Evolutionary conservation across 2,113 vertebrate genomes (phyloP).

Genomic region (Myiopsitta monachus): DNA sequence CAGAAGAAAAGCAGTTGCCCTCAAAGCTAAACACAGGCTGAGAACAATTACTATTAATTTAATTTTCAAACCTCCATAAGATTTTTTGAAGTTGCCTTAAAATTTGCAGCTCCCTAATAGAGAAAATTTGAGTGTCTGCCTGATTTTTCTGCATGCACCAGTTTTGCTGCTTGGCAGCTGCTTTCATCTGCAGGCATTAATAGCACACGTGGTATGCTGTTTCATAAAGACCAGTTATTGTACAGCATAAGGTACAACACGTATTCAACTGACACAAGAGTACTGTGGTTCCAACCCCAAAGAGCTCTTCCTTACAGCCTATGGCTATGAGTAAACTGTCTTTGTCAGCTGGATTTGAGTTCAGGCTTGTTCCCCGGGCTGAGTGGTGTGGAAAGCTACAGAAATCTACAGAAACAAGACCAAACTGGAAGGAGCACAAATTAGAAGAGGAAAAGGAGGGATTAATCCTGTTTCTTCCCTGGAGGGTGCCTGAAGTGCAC

Average conservation of each 20-base stretch:
- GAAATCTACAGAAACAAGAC: conserved; percentile 21
- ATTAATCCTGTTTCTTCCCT: not conserved
- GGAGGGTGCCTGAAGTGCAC: not conserved
- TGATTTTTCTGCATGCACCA: not conserved
- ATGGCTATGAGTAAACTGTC: not conserved
- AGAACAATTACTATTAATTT: not conserved
- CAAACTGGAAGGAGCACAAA: conserved; percentile 12
- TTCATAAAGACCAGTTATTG: not conserved
- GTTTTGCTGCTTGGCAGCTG: not conserved
- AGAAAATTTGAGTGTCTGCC: not conserved
- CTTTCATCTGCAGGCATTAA: conserved; percentile 2
- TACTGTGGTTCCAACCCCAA: not conserved
- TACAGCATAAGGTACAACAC: not conserved
- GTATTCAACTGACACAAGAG: not conserved
- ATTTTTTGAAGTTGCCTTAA: not conserved
- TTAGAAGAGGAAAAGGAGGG: not conserved
- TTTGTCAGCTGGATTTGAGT: not conserved
- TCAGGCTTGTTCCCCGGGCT: not conserved
- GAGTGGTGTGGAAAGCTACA: not conserved
- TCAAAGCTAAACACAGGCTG: not conserved
- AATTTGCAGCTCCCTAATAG: not conserved
- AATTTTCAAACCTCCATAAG: not conserved
- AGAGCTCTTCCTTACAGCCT: not conserved
- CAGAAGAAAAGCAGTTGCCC: not conserved
- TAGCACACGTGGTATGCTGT: not conserved